A percentile compares a stretch with the other conserved stretches of the same genome.
These are phyloP conservation scores for Amblyjoppa proteus DNA, from an alignment of 2,888 invertebrate genomes.

Conservation along the genomic window DNA sequence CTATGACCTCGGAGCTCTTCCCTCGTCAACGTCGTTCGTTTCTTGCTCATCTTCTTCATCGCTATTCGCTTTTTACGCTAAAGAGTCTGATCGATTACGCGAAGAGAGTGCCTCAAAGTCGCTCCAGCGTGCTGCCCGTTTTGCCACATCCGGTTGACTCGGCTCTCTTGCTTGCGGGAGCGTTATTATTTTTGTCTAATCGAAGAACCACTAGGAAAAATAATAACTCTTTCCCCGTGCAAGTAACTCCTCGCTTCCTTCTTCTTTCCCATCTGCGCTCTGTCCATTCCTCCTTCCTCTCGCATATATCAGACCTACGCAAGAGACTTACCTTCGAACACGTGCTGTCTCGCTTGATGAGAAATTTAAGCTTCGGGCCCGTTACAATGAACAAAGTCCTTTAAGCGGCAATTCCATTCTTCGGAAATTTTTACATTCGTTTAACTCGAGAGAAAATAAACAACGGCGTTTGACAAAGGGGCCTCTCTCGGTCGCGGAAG, in stretches of 20 bases:
- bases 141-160: slow-evolving; percentile 47
- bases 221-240: slow-evolving; percentile 5
- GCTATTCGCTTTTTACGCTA: slow-evolving; percentile 41
- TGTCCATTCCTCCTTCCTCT: neutral
- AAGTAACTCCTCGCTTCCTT: neutral
- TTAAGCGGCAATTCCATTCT: slow-evolving; percentile 62
- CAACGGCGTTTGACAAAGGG: slow-evolving; percentile 63
- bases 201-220: neutral
- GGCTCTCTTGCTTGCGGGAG: neutral
- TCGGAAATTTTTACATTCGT: slow-evolving; percentile 39
- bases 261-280: neutral
- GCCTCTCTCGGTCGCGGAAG: slow-evolving; percentile 51
- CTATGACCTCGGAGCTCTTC: slow-evolving; percentile 12
- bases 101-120: slow-evolving; percentile 19
- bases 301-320: neutral
- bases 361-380: slow-evolving; percentile 36
- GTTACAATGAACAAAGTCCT: slow-evolving; percentile 33
- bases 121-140: slow-evolving; percentile 6
- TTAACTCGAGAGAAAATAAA: slow-evolving; percentile 2
- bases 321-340: slow-evolving; percentile 52
- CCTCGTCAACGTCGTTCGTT: slow-evolving; percentile 50
- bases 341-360: slow-evolving; percentile 29
- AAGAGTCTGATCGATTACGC: slow-evolving; percentile 27
- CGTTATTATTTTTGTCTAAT: slow-evolving; percentile 5
- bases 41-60: slow-evolving; percentile 44